A percentile compares a stretch with the other conserved stretches of the same genome.
Conservation (phyloP, 2,888 invertebrate species). For the Azorinus chamasolen region DNA sequence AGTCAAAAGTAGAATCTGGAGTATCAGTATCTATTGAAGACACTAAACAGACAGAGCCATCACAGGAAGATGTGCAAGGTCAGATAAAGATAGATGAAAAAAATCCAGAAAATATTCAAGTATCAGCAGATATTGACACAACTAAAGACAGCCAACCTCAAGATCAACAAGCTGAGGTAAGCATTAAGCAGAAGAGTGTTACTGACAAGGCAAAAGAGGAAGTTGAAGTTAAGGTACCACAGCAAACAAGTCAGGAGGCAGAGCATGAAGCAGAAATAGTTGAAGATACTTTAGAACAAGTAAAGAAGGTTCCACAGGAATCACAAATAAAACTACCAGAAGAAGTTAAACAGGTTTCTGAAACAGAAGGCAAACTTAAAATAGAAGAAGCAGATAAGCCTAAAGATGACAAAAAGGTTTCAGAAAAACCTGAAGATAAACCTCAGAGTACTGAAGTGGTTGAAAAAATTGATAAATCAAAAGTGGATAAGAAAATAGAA, state of each 20-base stretch:
- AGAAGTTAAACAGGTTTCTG: too few relatives aligned
- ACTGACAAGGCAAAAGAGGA: not conserved
- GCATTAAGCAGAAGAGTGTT: not conserved
- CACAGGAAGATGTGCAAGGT: too few relatives aligned
- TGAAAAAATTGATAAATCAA: not conserved
- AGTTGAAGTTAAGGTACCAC: not conserved
- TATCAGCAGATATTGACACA: too few relatives aligned
- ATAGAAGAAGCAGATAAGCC: not conserved
- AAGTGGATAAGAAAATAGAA: not conserved
- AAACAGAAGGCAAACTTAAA: not conserved
- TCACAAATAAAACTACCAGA: not conserved
- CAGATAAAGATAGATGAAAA: too few relatives aligned
- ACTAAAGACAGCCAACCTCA: too few relatives aligned
- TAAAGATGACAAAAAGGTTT: not conserved
- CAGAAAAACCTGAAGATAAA: conserved; percentile 1
- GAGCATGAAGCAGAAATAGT: not conserved
- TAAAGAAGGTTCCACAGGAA: too few relatives aligned
- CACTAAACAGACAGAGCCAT: too few relatives aligned
- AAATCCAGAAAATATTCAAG: too few relatives aligned
- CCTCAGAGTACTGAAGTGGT: not conserved
- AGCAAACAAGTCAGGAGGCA: not conserved
- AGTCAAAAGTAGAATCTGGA: too few relatives aligned
- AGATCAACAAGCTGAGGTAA: too few relatives aligned
- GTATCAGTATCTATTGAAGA: too few relatives aligned
- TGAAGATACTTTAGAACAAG: not conserved